Evolutionary conservation across 2,888 invertebrate species (phyloP).

Genomic region (Empis stercorea): DNA sequence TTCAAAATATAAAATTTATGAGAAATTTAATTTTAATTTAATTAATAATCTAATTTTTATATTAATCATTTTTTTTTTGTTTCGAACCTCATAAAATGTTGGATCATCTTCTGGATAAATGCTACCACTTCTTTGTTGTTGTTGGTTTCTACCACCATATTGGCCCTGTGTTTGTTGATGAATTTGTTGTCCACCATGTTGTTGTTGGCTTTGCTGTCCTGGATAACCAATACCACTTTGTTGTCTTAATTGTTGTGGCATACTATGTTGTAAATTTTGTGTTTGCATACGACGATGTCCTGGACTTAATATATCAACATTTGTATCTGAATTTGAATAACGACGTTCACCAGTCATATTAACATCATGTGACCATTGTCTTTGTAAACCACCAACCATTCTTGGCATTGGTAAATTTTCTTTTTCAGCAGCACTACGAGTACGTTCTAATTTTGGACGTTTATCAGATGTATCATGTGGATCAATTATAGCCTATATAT

Average conservation of each 20-base stretch:
- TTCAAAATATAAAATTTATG: too few species aligned
- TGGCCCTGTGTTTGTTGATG: constrained; percentile 9
- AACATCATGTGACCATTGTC: constrained; percentile 67
- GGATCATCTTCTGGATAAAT: constrained; percentile 52
- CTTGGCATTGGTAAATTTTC: constrained; percentile 69
- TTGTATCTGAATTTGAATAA: constrained; percentile 42
- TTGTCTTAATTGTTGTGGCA: constrained; percentile 23
- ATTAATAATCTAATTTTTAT: too few species aligned
- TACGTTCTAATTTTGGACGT: constrained; percentile 72
- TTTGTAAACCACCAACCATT: constrained; percentile 58
- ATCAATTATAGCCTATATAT: constrained; percentile 38
- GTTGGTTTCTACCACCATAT: not conserved
- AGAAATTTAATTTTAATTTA: too few species aligned
- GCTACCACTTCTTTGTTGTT: constrained; percentile 9
- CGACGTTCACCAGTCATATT: constrained; percentile 51
- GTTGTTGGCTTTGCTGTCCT: constrained; percentile 1
- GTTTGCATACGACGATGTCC: constrained; percentile 28
- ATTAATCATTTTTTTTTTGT: too few species aligned
- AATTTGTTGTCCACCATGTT: not conserved
- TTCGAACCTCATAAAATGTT: constrained; percentile 41
- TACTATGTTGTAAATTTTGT: constrained; percentile 23
- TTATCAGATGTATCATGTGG: constrained; percentile 49
- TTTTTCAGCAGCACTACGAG: constrained; percentile 77
- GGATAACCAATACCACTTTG: not conserved
- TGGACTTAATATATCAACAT: constrained; percentile 35